Base-by-base conservation (phyloP, 2,888 invertebrate species). In the Auanema sp. region DNA sequence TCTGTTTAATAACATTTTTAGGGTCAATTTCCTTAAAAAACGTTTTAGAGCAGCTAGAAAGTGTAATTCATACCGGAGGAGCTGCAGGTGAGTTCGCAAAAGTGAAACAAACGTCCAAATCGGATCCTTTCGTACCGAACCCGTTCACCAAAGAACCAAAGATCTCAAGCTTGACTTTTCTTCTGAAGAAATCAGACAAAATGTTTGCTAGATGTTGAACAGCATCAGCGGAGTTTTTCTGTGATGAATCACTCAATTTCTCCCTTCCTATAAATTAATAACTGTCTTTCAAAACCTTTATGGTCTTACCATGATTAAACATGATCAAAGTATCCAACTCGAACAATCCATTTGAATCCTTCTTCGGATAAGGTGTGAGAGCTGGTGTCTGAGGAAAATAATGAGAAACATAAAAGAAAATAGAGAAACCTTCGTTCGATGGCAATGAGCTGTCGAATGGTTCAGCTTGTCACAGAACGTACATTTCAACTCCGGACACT, bases 71-170 rank as follows among this genome's bases (percentile, higher is more conserved):
- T 33, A 59, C 63, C 50, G 53, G 25, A 54, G 58, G 64, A n/a
- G 69, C 64, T 5, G 3, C 33, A 14, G 80, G 81, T 42, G 81
- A 66, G 42, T 70, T 80, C 43, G 76, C 79, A 72, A 88, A 87
- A 2, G 87, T 87, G 64, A 89, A 81, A 77, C 88, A 89, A 40
- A 89, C 86, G 77, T 89, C 89, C 60, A 89, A 82, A 82, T 89
- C 89, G 69, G 88, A 88, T 12, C 84, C 79, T 40, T 81, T 81
- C 68, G 87, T 86, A 4, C 88, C 88, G 84, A 89, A 88, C 3
- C 89, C 88, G 83, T 88, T 89, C 71, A 84, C 84, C 0, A 87
- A 87, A 0, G 88, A 89, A 1, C 89, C 89, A 84, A 89, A 89
- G 60, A 88, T 78, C 49, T 84, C 77, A 14, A 88, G 14, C 81